These are phyloP conservation scores for Cephalopholis sonnerati DNA, from an alignment of 2,113 vertebrate genomes.

Conservation along the genomic window DNA sequence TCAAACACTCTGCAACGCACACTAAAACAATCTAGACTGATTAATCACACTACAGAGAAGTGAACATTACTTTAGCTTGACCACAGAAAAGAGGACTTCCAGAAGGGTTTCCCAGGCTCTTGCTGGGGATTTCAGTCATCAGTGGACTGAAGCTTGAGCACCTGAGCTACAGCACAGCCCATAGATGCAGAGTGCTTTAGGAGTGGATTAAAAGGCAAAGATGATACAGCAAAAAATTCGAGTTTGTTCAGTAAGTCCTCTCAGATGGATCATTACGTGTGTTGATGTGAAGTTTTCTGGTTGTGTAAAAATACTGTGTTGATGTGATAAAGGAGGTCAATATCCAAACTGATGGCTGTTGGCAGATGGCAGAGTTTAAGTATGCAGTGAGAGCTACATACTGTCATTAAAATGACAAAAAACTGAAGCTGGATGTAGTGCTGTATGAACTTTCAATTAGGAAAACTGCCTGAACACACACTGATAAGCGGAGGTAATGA, in stretches of 20 bases:
- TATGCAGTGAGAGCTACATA: not conserved
- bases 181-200: not conserved
- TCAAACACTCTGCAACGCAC: too few species aligned
- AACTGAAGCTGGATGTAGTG: not conserved
- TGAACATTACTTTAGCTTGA: not conserved
- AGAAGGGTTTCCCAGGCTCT: not conserved
- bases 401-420: not conserved
- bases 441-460: constrained; percentile 2
- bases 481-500: constrained; percentile 34
- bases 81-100: not conserved
- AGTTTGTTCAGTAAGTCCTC: not conserved
- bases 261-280: not conserved
- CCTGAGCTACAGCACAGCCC: not conserved
- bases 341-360: not conserved
- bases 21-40: too few species aligned
- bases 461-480: constrained; percentile 15
- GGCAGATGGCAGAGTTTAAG: not conserved
- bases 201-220: not conserved
- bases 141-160: not conserved
- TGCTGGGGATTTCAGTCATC: not conserved
- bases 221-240: not conserved
- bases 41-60: too few species aligned
- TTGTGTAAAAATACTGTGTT: not conserved
- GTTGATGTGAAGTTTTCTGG: not conserved
- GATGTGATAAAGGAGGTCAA: not conserved